These are phyloP conservation scores for Turritopsis dohrnii DNA, from an alignment of 30 jellyfish, hydroid and myxozoan species.

Conservation along the genomic window DNA sequence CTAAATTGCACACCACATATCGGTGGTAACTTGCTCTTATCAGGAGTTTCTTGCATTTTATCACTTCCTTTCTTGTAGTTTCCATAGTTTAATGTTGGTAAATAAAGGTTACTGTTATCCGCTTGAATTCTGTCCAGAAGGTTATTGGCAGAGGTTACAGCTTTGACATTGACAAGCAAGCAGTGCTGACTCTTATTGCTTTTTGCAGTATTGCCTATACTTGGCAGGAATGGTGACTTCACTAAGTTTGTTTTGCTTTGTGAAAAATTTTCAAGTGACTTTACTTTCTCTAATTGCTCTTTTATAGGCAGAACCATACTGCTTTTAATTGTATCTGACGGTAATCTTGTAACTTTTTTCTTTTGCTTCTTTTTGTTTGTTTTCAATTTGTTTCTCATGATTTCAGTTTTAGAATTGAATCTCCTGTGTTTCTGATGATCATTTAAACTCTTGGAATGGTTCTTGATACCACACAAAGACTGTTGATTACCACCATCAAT, in stretches of 20 bases:
- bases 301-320: not conserved
- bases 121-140: not conserved
- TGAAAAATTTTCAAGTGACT: not conserved
- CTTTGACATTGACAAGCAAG: not conserved
- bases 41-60: not conserved
- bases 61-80: not conserved
- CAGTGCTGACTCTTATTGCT: not conserved
- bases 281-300: not conserved
- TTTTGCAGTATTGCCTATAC: not conserved
- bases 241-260: not conserved
- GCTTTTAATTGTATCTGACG: not conserved
- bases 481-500: not conserved
- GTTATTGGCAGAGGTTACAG: not conserved
- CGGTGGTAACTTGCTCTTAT: not conserved
- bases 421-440: not conserved
- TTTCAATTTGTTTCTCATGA: not conserved
- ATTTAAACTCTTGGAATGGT: not conserved
- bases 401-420: not conserved
- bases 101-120: not conserved
- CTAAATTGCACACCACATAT: not conserved
- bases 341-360: not conserved
- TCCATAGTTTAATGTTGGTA: not conserved
- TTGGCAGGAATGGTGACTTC: slow-evolving; percentile 1
- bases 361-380: not conserved
- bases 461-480: not conserved